Evolutionary conservation across 2,888 invertebrate species (phyloP), one percentile per base, ranked within the genome.

Genomic region (Drosophila longiperda): DNA sequence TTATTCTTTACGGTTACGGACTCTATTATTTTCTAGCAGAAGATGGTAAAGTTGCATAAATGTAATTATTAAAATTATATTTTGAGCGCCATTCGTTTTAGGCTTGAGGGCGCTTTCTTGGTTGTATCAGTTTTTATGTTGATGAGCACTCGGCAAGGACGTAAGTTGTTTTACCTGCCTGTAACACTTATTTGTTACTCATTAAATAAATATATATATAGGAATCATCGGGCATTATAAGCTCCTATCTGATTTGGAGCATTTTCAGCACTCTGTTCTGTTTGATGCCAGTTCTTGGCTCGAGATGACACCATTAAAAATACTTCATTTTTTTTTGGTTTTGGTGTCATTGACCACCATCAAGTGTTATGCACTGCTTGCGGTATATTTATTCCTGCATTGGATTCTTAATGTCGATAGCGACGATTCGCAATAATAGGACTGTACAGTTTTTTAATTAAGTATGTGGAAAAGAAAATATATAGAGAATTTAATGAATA

Each of bases 211-310:
- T 15, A 33, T 17, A 8, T 15, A 3, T 36, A 6, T 17, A 78
- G 82, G 82, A 78, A 82, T 78, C 79, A 15, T 61, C 78, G 23
- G 78, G 79, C 26, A 58, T 78, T 23, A 26, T 78, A 9, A 78
- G 78, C 23, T 54, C 79, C 2, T 82, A 78, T 55, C 45, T 78
- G 9, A 65, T 78, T 29, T 78, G 82, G 82, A 63, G 68, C 20
- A 17, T 57, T 15, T 68, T 73, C 6, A 60, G 55, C 6, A 66
- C 65, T 1, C 34, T 48, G 9, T 73, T 68, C 29, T 3, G 3
- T 9, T 57, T 0, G 1, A 3, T 11, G 0, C 26, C 36, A 15
- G 6, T 48, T 2, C 45, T 23, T 45, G n/a, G 5, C 45, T 23
- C 15, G 0, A 0, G 3, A 9, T 50, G 17, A 5, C 5, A 2